phyloP scores from a whole-genome alignment of 53 echinoderm and acorn worm species.

The Zoroaster sp. region DNA sequence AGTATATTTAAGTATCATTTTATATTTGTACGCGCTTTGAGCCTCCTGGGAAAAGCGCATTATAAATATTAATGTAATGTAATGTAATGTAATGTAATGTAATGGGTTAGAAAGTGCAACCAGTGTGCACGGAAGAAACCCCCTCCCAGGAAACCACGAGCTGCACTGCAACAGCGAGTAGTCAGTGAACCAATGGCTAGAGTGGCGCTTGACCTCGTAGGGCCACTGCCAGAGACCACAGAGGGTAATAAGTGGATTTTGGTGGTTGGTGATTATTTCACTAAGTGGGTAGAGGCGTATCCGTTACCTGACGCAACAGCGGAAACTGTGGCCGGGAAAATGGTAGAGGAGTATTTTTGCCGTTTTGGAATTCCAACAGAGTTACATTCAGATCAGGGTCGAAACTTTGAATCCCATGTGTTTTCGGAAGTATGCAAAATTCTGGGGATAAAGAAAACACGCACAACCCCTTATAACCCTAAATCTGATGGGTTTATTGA shows the following conservation, averaged over 20 bases:
- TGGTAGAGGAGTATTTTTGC: slow-evolving; percentile 60
- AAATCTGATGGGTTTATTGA: slow-evolving; percentile 61
- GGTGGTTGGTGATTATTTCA: slow-evolving; percentile 59
- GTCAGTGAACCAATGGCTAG: slow-evolving; percentile 48
- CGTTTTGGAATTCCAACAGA: slow-evolving; percentile 55
- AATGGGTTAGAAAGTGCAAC: slow-evolving; percentile 20
- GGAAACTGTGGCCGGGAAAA: slow-evolving; percentile 30
- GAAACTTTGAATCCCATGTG: slow-evolving; percentile 38
- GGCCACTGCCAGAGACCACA: slow-evolving; percentile 31
- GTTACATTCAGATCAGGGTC: slow-evolving; percentile 53
- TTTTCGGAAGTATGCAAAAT: slow-evolving; percentile 51
- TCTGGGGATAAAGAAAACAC: slow-evolving; percentile 51
- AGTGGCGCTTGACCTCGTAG: slow-evolving; percentile 44
- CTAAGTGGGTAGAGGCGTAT: slow-evolving; percentile 62
- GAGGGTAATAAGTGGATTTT: slow-evolving; percentile 44
- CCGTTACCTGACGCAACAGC: slow-evolving; percentile 38
- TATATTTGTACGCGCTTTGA: too few species aligned
- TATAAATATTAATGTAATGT: too few species aligned
- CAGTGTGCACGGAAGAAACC: slow-evolving; percentile 42
- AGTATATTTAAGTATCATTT: too few species aligned
- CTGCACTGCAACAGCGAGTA: slow-evolving; percentile 6
- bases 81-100: too few species aligned
- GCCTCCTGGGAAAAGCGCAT: too few species aligned
- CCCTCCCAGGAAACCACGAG: slow-evolving; percentile 8
- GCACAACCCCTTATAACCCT: slow-evolving; percentile 62